Percentiles rank a stretch among this genome's conserved stretches.
Evolutionary conservation across 2,113 vertebrate genomes (phyloP).

Genomic region (Mirza zaza): DNA sequence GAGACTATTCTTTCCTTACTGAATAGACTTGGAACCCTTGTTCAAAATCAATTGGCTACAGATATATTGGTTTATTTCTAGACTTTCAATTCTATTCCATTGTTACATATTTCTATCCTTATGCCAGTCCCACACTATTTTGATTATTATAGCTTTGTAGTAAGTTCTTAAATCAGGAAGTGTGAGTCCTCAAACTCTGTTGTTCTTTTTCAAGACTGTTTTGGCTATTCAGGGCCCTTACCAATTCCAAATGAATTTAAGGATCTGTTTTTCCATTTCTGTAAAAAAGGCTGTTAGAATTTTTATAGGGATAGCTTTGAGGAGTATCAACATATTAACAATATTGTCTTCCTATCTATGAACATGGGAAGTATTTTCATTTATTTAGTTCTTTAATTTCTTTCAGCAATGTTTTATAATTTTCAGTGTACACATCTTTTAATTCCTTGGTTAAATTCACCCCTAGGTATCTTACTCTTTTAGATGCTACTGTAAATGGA

Average conservation of each 20-base stretch:
- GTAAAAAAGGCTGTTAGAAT: background rate
- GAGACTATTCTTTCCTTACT: background rate
- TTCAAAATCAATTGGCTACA: background rate
- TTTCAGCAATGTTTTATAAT: background rate
- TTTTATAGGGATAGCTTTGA: background rate
- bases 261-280: background rate
- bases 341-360: background rate
- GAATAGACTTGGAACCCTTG: background rate
- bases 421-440: background rate
- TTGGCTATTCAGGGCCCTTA: background rate
- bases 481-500: background rate
- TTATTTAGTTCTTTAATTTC: background rate
- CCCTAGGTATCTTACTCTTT: background rate
- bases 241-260: slow-evolving; percentile 13
- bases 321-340: background rate
- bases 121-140: background rate
- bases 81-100: background rate
- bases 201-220: background rate
- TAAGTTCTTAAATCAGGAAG: background rate
- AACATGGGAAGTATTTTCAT: background rate
- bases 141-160: background rate
- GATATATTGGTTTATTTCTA: background rate
- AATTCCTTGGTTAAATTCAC: background rate
- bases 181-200: background rate
- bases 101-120: background rate